Evolutionary conservation across 1,140 invertebrate genomes (phyloP).

Genomic region (Maconellicoccus hirsutus): DNA sequence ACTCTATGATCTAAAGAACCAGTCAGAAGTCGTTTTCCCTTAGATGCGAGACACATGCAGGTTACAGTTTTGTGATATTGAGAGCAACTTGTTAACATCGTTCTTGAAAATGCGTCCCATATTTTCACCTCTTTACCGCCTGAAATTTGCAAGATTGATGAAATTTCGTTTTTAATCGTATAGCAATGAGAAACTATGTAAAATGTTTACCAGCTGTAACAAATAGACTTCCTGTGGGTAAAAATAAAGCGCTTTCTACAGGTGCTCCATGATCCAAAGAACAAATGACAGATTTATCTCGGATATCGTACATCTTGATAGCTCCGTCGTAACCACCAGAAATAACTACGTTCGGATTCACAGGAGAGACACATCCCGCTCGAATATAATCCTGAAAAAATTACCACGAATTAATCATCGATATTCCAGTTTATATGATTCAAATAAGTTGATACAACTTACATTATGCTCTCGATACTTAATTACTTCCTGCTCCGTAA

Average conservation of each 20-base stretch:
- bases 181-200: conserved; percentile 22
- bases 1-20: conserved; percentile 86
- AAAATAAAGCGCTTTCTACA: conserved; percentile 79
- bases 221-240: conserved; percentile 81
- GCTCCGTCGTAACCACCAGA: conserved; percentile 90
- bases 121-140: conserved; percentile 84
- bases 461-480: background rate
- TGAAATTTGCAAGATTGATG: conserved; percentile 31
- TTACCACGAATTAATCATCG: background rate
- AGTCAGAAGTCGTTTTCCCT: conserved; percentile 71
- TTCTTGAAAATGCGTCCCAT: conserved; percentile 85
- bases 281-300: conserved; percentile 55
- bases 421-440: background rate
- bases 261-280: conserved; percentile 78
- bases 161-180: no score
- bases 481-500: conserved; percentile 51
- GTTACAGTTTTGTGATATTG: conserved; percentile 93
- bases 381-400: conserved; percentile 59
- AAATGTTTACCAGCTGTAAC: conserved; percentile 59
- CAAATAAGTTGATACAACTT: background rate
- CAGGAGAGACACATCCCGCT: conserved; percentile 63
- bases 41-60: conserved; percentile 60
- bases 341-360: conserved; percentile 59
- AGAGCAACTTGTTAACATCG: conserved; percentile 62
- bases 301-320: conserved; percentile 78